Evolutionary conservation across 2,888 invertebrate species (phyloP).

Genomic region (Caenorhabditis uteleia): DNA sequence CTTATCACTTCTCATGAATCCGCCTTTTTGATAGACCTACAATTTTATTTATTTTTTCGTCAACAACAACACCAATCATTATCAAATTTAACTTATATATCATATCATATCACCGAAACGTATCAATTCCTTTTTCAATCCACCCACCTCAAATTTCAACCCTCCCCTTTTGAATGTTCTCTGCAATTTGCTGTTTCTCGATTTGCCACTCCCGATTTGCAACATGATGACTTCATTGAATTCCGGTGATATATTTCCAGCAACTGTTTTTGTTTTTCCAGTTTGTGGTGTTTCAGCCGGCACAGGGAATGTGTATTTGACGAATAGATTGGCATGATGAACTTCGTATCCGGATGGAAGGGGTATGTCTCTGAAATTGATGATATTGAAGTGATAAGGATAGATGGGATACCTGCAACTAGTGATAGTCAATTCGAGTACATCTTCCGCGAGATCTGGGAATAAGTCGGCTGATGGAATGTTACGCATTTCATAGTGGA

Average conservation of each 20-base stretch:
- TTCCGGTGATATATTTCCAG: constrained; percentile 80
- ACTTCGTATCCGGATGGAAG: constrained; percentile 54
- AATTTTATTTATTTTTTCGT: not conserved
- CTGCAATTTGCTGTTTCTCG: constrained; percentile 75
- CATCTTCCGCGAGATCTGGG: constrained; percentile 72
- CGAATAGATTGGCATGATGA: constrained; percentile 49
- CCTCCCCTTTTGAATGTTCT: constrained; percentile 86
- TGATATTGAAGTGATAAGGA: not conserved
- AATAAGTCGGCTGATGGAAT: constrained; percentile 82
- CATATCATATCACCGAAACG: too few relatives aligned
- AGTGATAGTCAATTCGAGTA: constrained; percentile 70
- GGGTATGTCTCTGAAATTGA: constrained; percentile 48
- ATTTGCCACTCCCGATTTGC: constrained; percentile 48
- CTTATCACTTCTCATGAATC: constrained; percentile 88
- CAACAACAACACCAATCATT: too few relatives aligned
- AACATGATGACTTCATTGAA: constrained; percentile 51
- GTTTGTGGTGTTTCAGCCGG: constrained; percentile 79
- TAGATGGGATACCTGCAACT: constrained; percentile 45
- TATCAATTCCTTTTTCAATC: too few relatives aligned
- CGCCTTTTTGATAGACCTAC: constrained; percentile 80
- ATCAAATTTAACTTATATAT: too few relatives aligned
- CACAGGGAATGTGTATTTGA: constrained; percentile 82
- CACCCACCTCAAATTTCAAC: constrained; percentile 85
- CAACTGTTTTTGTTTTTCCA: constrained; percentile 81
- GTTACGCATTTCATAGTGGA: constrained; percentile 85